A percentile compares a stretch with the other conserved stretches of the same genome.
Conservation (phyloP, 2,113 vertebrate species). For the Calypte anna region DNA sequence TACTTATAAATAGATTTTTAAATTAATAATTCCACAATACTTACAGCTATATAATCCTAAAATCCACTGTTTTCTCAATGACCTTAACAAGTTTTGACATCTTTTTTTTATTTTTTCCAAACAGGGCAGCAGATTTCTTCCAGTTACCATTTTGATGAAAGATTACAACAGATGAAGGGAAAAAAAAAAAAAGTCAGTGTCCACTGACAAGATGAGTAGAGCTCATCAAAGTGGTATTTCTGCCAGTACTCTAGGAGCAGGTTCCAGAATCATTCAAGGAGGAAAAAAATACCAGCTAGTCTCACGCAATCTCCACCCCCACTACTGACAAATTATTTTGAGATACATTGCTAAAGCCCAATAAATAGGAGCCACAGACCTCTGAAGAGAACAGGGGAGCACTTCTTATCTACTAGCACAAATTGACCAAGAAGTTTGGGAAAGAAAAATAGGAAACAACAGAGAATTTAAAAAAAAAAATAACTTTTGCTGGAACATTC, state of each 20-base stretch:
- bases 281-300: neutral
- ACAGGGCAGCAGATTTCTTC: slow-evolving; percentile 28
- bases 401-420: neutral
- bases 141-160: slow-evolving; percentile 29
- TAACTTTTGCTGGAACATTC: neutral
- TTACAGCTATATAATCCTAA: slow-evolving; percentile 37
- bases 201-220: neutral
- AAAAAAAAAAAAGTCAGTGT: neutral
- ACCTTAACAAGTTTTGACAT: slow-evolving; percentile 47
- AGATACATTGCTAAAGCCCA: neutral
- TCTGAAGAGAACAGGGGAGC: neutral
- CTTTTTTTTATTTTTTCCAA: slow-evolving; percentile 53
- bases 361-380: neutral
- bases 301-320: neutral
- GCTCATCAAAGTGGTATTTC: neutral
- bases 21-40: slow-evolving; percentile 71
- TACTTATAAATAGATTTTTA: slow-evolving; percentile 70
- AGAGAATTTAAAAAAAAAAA: neutral
- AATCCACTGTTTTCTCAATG: slow-evolving; percentile 34
- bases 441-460: neutral
- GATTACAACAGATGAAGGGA: neutral
- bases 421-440: neutral
- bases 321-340: neutral
- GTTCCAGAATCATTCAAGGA: neutral
- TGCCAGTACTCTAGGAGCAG: neutral